Conservation (phyloP, 2,797 vertebrate species). For the Psittacula derbiana region DNA sequence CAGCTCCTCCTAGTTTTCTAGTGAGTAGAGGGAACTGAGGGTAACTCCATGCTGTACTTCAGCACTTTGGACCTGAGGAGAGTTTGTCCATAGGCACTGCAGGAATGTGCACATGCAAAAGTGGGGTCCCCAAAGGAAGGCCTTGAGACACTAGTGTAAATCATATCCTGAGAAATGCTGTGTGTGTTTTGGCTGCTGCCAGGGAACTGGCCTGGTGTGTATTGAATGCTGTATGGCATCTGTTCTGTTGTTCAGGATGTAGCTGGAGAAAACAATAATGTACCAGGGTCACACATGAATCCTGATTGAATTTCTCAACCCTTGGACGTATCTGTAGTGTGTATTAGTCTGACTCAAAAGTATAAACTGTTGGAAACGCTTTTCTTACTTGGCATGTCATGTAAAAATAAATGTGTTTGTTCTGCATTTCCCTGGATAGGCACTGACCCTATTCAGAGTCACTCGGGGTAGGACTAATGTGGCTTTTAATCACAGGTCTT, state of each 20-base stretch:
- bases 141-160: neutral
- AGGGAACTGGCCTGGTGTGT: neutral
- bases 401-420: neutral
- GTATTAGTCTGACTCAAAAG: neutral
- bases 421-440: neutral
- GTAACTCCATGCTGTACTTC: neutral
- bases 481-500: neutral
- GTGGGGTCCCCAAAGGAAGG: neutral
- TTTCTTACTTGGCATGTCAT: neutral
- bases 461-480: neutral
- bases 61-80: fast-evolving
- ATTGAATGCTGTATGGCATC: neutral
- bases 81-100: fast-evolving
- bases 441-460: neutral
- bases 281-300: neutral
- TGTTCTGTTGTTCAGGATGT: neutral
- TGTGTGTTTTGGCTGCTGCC: neutral
- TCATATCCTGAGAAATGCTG: neutral
- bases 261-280: neutral
- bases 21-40: neutral
- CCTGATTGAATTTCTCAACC: neutral
- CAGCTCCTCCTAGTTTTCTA: neutral
- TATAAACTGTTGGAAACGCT: neutral
- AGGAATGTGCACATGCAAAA: neutral
- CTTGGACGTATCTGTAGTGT: neutral